Conservation (phyloP, 92 coral and sea anemone genomes). For the Pocillopora meandrina region DNA sequence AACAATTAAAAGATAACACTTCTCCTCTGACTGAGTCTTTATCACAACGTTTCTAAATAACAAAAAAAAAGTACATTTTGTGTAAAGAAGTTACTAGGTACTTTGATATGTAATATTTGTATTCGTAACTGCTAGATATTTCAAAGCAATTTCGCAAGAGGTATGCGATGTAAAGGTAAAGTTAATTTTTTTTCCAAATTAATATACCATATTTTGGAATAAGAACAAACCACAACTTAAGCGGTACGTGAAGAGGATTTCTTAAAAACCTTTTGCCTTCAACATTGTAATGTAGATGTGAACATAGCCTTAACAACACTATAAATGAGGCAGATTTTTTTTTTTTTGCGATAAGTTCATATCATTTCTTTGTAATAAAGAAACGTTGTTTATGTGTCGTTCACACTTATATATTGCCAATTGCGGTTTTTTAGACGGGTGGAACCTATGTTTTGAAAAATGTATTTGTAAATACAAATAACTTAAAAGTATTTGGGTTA, state of each 20-base stretch:
- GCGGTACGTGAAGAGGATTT: not conserved
- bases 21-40: too few relatives aligned
- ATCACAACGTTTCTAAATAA: too few relatives aligned
- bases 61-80: too few relatives aligned
- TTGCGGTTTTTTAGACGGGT: constrained; percentile 1
- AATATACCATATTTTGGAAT: not conserved
- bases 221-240: not conserved
- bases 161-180: too few relatives aligned
- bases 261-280: not conserved
- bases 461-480: not conserved
- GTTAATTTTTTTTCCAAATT: too few relatives aligned
- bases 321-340: constrained; percentile 9
- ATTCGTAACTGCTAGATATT: too few relatives aligned
- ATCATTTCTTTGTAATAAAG: not conserved
- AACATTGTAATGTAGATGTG: constrained; percentile 9
- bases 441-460: not conserved
- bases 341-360: not conserved
- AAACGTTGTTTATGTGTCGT: not conserved
- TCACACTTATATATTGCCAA: not conserved
- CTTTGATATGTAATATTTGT: too few relatives aligned
- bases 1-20: too few relatives aligned
- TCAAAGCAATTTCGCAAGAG: too few relatives aligned
- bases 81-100: too few relatives aligned
- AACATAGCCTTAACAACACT: not conserved
- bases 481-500: not conserved